A percentile compares a stretch with the other conserved stretches of the same genome.
Evolutionary conservation across 2,113 vertebrate species (phyloP).

Genomic region (Lampris megalopsis): DNA sequence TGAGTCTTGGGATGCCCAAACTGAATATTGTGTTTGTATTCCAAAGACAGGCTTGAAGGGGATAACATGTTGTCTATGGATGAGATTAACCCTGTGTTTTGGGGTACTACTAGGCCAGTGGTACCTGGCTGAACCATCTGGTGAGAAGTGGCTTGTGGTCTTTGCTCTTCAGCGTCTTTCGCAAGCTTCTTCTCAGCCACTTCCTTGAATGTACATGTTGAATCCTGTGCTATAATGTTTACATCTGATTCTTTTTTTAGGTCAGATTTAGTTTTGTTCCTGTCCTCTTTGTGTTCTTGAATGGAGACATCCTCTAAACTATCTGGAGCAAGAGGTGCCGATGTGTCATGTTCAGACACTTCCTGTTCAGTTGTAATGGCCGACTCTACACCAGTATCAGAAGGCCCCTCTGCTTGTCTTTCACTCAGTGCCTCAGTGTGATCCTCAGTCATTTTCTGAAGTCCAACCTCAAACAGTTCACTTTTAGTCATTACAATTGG

Average conservation of each 20-base stretch:
- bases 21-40: constrained; percentile 65
- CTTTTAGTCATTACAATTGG: constrained; percentile 18
- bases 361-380: constrained; percentile 21
- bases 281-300: constrained; percentile 8
- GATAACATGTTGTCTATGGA: constrained; percentile 49
- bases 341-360: neutral
- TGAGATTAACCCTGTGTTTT: constrained; percentile 50
- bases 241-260: constrained; percentile 12
- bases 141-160: constrained; percentile 9
- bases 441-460: constrained; percentile 25
- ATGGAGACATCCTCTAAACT: neutral
- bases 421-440: neutral
- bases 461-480: constrained; percentile 23
- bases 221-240: neutral
- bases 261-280: constrained; percentile 32
- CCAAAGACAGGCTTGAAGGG: constrained; percentile 57
- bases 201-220: constrained; percentile 6
- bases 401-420: constrained; percentile 8
- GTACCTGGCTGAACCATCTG: constrained; percentile 7
- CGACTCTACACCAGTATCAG: neutral
- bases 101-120: constrained; percentile 26
- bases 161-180: constrained; percentile 16
- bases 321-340: neutral
- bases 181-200: neutral
- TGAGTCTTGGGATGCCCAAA: constrained; percentile 40